Evolutionary conservation across 2,888 invertebrate species (phyloP), one percentile per base, ranked within the genome.

Genomic region (Tachina grossa): DNA sequence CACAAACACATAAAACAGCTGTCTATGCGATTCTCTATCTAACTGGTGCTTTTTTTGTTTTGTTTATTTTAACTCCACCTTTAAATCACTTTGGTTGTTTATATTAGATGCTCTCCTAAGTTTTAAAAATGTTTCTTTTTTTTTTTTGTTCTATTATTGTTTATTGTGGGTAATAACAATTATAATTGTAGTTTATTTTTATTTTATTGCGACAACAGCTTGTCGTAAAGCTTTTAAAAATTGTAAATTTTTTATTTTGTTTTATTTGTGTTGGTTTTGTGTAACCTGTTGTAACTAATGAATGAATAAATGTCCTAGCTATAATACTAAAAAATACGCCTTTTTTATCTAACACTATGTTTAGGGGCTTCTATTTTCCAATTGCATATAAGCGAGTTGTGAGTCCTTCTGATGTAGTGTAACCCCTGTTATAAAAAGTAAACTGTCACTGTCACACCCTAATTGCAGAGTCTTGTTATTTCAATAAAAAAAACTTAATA

Each of bases 141-240:
- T 47, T 72, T 49, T 55, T 22, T 43, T n/a, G 10, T 63, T 6
- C 14, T 57, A 13, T 31, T 57, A 13, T n/a, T 78, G 19, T 78
- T 85, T 75, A 61, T 63, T 72, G 51, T 77, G 72, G 77, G 72
- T 59, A 77, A 84, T 68, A 81, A 72, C 53, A 77, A 51, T 83
- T 65, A 81, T 85, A 71, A 45, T 71, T 66, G 71, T 71, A 79
- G 31, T 82, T 82, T 63, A 57, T 79, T 68, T 79, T 79, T 79
- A 75, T 79, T 78, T 68, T 69, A 75, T 75, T 74, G 77, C 74
- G 51, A 76, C 83, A 63, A 76, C 83, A 79, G 79, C 66, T 82
- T 83, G 85, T 83, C 75, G 72, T 76, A 83, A 79, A 61, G 76
- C 75, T 83, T 65, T 78, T 74, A 78, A 61, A 80, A 75, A 55